Conservation (phyloP, 2,888 invertebrate species). For the Sinopyrophorus schimmeli region DNA sequence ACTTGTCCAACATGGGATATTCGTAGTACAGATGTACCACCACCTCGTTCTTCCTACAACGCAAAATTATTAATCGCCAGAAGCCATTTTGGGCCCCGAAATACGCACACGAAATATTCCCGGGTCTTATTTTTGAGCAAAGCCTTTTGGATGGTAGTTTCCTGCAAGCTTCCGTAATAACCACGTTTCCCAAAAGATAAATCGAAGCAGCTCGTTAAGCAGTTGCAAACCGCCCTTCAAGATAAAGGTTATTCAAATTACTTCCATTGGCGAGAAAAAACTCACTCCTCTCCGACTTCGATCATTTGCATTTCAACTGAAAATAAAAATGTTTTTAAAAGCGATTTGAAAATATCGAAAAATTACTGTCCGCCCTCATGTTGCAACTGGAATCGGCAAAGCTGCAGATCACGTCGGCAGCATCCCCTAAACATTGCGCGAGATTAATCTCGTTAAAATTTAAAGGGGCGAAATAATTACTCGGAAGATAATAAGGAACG, state of each 20-base stretch:
- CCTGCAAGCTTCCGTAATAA: slow-evolving; percentile 54
- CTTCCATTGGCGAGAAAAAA: background rate
- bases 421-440: slow-evolving; percentile 2
- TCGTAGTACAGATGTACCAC: slow-evolving; percentile 49
- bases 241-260: background rate
- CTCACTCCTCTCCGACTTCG: background rate
- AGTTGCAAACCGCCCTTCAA: slow-evolving; percentile 48
- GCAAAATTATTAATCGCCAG: background rate
- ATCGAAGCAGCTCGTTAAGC: slow-evolving; percentile 74
- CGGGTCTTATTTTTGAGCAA: background rate
- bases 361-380: background rate
- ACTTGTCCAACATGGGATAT: slow-evolving; percentile 67
- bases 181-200: slow-evolving; percentile 64
- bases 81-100: background rate
- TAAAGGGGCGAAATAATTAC: too few species aligned
- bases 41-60: slow-evolving; percentile 31
- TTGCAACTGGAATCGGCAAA: background rate
- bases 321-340: background rate
- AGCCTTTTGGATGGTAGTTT: background rate
- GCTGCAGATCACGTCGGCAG: background rate
- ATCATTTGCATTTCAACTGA: background rate
- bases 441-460: too few species aligned
- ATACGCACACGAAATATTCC: slow-evolving; percentile 14
- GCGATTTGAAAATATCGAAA: too few species aligned
- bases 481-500: slow-evolving; percentile 13